Evolutionary conservation across 2,113 vertebrate genomes (phyloP), one percentile per base, ranked within the genome.

Genomic region (Heterocephalus glaber): DNA sequence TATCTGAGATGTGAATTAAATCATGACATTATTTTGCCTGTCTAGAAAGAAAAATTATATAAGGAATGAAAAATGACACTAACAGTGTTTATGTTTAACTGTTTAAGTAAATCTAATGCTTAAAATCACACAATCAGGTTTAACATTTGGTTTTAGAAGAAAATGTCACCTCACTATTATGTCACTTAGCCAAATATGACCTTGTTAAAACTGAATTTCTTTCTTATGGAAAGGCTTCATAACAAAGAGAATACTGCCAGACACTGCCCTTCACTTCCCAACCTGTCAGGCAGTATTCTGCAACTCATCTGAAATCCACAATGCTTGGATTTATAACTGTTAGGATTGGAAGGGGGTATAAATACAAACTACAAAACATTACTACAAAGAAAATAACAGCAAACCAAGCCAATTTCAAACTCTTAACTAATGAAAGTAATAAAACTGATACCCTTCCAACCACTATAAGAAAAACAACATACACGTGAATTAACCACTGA

Each of bases 361-460:
- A 89, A 95, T 79, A 92, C 56, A 95, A 94, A 89, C 22, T 17
- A 83, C 30, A 96, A 94, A 94, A 77, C 58, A 79, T 47, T 72
- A 86, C 47, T 83, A 79, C 61, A 52, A 44, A 89, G 41, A 70
- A 86, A 72, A 88, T 26, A 89, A 70, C 56, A 86, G 54, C 35
- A 90, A 94, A 58, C 81, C 83, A 65, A 93, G 17, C 38, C 83
- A 58, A 58, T 12, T 74, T 60, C 70, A 94, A 79, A 52, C 33
- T 96, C 80, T 94, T 63, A 68, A 49, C 83, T 93, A 95, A 91
- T 61, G 72, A 90, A 65, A 96, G 47, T 24, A 74, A 91, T 86
- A 84, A 28, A 80, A 74, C 35, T 60, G 49, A 88, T 47, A 90
- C 63, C 28, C 58, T 92, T 70, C 80, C 38, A 76, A 86, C 52